Base-by-base conservation (phyloP, 2,797 vertebrate species). In the Microctenopoma lineatum region DNA sequence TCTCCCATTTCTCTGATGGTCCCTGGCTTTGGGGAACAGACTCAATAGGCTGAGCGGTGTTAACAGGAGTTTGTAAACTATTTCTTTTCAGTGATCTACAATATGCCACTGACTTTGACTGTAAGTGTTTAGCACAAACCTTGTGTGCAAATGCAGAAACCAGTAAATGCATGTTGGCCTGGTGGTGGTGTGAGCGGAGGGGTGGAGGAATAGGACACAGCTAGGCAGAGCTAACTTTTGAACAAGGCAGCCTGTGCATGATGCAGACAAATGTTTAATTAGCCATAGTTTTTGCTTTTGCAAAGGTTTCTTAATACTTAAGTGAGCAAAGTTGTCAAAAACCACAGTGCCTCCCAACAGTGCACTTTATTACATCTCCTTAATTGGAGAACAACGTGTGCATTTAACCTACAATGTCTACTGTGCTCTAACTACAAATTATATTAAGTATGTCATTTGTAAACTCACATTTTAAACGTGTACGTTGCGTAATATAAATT, bases 1-100 rank as follows among this genome's bases (percentile, higher is more conserved):
- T 87, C 83, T 89, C 85, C 75, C 77, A 63, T 80, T 66, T 63
- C 77, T 81, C 70, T 85, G 75, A 88, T 85, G 80, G 79, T 64
- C 76, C 29, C 54, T 70, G 60, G 75, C 73, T 80, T 79, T 52
- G 29, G 65, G 81, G 59, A 80, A 63, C 26, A 65, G 42, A 76
- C 61, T 16, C 65, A 62, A 80, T 42, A 45, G 56, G 39, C 53
- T 51, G 52, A 66, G 38, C 75, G 55, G 21, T 56, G 63, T 48
- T 68, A 70, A 66, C 12, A 45, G 7, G 29, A 15, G 42, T 61
- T 65, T 75, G 52, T 57, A 48, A 16, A 58, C 2, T 15, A 29
- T 75, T 81, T 73, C 5, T 59, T 60, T 16, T 66, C 3, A 9
- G 38, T 34, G 13, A 70, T 54, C 26, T 48, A 29, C 26, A 44